Conservation (phyloP, 1,140 invertebrate species). For the Drosophila sechellia region DNA sequence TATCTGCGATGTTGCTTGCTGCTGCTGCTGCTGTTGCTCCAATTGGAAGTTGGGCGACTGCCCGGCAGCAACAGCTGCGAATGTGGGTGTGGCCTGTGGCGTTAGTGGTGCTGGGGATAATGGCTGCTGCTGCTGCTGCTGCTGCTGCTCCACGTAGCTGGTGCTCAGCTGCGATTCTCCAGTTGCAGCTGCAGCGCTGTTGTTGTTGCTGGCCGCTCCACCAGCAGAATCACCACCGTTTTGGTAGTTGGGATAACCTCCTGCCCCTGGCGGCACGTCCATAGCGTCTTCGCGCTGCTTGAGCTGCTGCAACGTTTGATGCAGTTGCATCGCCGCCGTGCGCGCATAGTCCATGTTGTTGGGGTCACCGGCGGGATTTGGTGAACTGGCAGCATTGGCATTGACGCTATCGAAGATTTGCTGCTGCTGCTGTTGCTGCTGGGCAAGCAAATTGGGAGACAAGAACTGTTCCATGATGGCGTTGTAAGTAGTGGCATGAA, state of each 20-base stretch:
- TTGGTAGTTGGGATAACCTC: slow-evolving; percentile 60
- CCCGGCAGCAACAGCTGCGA: slow-evolving; percentile 63
- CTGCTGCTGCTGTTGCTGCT: slow-evolving; percentile 65
- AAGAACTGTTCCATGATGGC: slow-evolving; percentile 65
- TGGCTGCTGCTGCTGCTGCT: slow-evolving; percentile 42
- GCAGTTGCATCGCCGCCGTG: slow-evolving; percentile 73
- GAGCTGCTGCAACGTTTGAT: slow-evolving; percentile 74
- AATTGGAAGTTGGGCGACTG: slow-evolving; percentile 56
- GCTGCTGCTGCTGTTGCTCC: slow-evolving; percentile 51
- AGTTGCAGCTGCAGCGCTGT: slow-evolving; percentile 28
- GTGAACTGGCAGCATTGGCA: slow-evolving; percentile 65
- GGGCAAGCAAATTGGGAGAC: slow-evolving; percentile 36
- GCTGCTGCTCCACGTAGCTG: slow-evolving; percentile 53
- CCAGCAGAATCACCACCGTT: slow-evolving; percentile 55
- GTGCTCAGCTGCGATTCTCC: slow-evolving; percentile 54
- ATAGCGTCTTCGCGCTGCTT: slow-evolving; percentile 76
- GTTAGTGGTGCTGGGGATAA: slow-evolving; percentile 57
- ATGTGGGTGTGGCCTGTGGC: slow-evolving; percentile 54
- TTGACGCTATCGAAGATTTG: slow-evolving; percentile 68
- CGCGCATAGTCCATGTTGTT: slow-evolving; percentile 74
- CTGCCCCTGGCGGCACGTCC: slow-evolving; percentile 42
- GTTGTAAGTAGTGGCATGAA: too few species aligned
- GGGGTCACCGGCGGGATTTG: slow-evolving; percentile 53
- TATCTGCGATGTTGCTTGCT: slow-evolving; percentile 65
- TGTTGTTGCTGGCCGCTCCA: slow-evolving; percentile 31